phyloP scores from a whole-genome alignment of 2,888 invertebrate genomes.

The Sturmia bella region DNA sequence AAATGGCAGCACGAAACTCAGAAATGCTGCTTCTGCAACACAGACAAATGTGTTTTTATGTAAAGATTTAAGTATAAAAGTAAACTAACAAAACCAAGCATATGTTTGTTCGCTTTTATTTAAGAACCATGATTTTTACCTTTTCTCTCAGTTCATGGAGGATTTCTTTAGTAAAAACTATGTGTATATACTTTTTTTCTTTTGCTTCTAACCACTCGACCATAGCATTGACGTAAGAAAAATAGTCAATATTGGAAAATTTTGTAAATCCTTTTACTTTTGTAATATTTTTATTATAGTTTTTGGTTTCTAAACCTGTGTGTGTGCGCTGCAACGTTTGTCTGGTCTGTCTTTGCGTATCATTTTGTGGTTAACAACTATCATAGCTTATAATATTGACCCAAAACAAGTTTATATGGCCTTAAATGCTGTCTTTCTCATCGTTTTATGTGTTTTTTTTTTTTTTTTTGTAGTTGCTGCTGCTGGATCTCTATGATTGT shows the following conservation, averaged over 20 bases:
- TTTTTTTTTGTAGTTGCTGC: constrained; percentile 15
- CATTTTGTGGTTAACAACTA: constrained; percentile 78
- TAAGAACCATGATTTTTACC: too few species aligned
- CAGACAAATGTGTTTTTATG: not conserved
- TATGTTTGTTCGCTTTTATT: too few species aligned
- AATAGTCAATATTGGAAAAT: constrained; percentile 59
- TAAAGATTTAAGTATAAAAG: not conserved
- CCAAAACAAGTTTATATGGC: constrained; percentile 75
- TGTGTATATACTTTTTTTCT: not conserved
- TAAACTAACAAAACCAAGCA: not conserved
- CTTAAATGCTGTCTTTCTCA: constrained; percentile 49
- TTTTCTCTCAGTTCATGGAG: not conserved
- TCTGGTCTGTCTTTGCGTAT: constrained; percentile 72
- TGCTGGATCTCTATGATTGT: constrained; percentile 27
- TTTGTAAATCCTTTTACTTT: constrained; percentile 51
- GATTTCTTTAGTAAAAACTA: not conserved
- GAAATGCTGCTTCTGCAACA: too few species aligned
- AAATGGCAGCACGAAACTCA: constrained; percentile 33
- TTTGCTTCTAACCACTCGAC: not conserved
- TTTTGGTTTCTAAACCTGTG: constrained; percentile 7
- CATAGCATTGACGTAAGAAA: constrained; percentile 17
- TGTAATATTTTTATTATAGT: constrained; percentile 24
- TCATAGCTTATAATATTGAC: constrained; percentile 78
- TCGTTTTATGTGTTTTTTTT: constrained; percentile 21
- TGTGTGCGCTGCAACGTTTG: constrained; percentile 37